A percentile compares a stretch with the other conserved stretches of the same genome.
These are phyloP conservation scores for Ecliptopera silaceata DNA, from an alignment of 2,888 invertebrate genomes.

Conservation along the genomic window DNA sequence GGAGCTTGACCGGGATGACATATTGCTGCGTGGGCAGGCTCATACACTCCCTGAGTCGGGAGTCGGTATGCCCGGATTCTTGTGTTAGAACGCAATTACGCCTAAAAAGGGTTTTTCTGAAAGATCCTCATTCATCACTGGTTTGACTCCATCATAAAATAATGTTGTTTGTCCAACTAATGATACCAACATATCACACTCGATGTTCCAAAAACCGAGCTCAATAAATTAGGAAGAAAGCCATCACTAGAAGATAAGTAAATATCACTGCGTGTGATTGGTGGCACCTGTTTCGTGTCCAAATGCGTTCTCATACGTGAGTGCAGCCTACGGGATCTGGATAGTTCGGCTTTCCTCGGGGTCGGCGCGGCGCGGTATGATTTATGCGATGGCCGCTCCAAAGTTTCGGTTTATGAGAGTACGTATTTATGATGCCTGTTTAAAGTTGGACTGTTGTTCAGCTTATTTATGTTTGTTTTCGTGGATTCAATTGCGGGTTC, in stretches of 20 bases:
- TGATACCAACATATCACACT: too few relatives aligned
- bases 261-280: too few relatives aligned
- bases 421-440: constrained; percentile 64
- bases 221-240: too few relatives aligned
- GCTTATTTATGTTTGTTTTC: constrained; percentile 49
- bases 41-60: constrained; percentile 68
- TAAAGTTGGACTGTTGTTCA: constrained; percentile 53
- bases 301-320: constrained; percentile 4
- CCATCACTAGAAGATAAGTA: too few relatives aligned
- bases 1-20: constrained; percentile 75
- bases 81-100: neutral
- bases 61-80: constrained; percentile 36
- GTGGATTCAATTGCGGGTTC: constrained; percentile 41
- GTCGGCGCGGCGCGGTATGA: constrained; percentile 39
- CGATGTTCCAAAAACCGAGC: too few relatives aligned
- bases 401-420: constrained; percentile 61
- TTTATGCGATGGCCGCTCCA: constrained; percentile 51
- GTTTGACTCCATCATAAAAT: too few relatives aligned
- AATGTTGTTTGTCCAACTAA: too few relatives aligned
- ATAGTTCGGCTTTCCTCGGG: constrained; percentile 20
- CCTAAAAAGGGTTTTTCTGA: neutral
- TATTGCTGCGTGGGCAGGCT: constrained; percentile 59
- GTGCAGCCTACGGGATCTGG: constrained; percentile 23
- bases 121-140: too few relatives aligned
- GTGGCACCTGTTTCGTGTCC: neutral